Percentiles rank a stretch among this genome's conserved stretches.
phyloP scores from a whole-genome alignment of 2,797 vertebrate species.

The Danio kyathit region DNA sequence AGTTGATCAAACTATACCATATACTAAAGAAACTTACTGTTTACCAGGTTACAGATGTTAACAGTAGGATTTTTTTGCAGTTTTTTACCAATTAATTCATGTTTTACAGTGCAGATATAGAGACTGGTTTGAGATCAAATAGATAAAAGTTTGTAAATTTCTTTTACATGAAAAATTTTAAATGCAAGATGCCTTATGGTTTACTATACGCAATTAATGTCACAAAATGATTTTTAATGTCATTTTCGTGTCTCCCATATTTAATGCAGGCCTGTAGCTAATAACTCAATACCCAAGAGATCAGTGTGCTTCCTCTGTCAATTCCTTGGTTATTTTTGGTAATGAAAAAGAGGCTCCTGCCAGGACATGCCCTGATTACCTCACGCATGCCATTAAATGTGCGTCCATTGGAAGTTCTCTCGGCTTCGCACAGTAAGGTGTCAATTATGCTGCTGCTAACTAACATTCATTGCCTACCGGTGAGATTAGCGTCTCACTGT shows the following conservation, averaged over 20 bases:
- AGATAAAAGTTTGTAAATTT: not conserved
- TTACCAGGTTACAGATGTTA: too few species aligned
- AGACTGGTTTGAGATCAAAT: not conserved
- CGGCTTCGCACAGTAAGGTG: conserved; percentile 51
- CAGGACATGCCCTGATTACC: conserved; percentile 59
- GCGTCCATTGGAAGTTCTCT: conserved; percentile 54
- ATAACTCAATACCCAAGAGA: conserved; percentile 26
- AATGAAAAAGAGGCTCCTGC: conserved; percentile 52
- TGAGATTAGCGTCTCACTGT: conserved; percentile 45
- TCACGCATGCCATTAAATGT: conserved; percentile 49
- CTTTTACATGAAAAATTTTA: not conserved
- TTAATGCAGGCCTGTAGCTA: not conserved
- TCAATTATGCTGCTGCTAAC: conserved; percentile 56
- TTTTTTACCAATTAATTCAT: too few species aligned
- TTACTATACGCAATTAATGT: not conserved
- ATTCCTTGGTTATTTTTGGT: conserved; percentile 54
- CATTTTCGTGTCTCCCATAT: not conserved
- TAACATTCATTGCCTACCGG: conserved; percentile 48
- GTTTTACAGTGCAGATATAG: not conserved
- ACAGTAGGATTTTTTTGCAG: too few species aligned
- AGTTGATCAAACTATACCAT: too few species aligned
- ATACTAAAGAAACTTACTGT: too few species aligned
- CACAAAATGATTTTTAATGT: not conserved
- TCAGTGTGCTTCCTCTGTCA: conserved; percentile 8
- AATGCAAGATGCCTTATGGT: not conserved